Evolutionary conservation across 2,888 invertebrate species (phyloP), one percentile per base, ranked within the genome.

Genomic region (Lithosia quadra): DNA sequence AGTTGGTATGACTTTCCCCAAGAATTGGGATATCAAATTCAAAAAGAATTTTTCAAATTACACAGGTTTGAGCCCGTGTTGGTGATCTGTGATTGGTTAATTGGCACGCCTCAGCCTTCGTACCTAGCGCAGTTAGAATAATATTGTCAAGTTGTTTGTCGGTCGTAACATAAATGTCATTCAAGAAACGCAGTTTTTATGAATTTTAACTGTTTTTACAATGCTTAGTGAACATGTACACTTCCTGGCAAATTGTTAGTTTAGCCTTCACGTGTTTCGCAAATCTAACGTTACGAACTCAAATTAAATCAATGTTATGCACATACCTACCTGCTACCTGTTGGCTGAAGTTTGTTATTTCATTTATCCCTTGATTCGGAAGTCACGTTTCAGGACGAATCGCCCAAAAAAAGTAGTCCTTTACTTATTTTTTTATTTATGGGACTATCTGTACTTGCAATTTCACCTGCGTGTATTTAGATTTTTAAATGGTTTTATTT

Each of bases 191-290:
- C n/a, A 49, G 5, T 36, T 21, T 7, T 60, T 0, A 36, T 60
- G 15, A 24, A 49, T 49, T 36, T 15, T 36, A 18, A 24, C 2
- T 36, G 34, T 60, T 13, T 22, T 60, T 39, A 36, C 9, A 39
- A 22, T 39, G 22, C 18, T 39, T 9, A 60, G 15, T 39, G 8
- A 2, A 39, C 39, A 60, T 60, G 39, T 39, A 18, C 13, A 5
- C 60, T 60, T 60, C 60, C 60, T 60, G 22, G 18, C 39, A 60
- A 0, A 15, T 56, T 56, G 56, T 56, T 56, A 24, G 24, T 18
- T 18, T 60, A 60, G 60, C 60, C 39, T 60, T 39, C 39, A 60
- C 18, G 7, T n/a, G 28, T 39, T 60, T 39, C 24, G 60, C 60
- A 60, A 24, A 24, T 60, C 22, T 60, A 36, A 24, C 39, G 18